Evolutionary conservation across 2,888 invertebrate species (phyloP), one percentile per base, ranked within the genome.

Genomic region (Philaethria dido): DNA sequence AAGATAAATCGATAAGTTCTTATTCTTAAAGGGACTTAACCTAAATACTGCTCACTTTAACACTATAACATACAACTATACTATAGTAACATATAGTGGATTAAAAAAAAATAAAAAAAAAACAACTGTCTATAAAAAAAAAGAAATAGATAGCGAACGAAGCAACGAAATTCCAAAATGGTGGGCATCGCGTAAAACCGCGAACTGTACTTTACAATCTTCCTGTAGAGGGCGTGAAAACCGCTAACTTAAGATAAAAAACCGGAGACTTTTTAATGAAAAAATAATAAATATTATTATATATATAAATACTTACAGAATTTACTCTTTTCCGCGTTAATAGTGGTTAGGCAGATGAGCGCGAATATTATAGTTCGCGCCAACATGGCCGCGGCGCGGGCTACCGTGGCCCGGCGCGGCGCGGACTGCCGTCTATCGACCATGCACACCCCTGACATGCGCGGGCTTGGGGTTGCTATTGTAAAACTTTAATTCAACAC

Each of bases 301-400:
- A 11, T 14, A 33, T 25, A 36, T 62, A 42, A 2, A 20, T 70
- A 93, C 93, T 92, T 82, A 93, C 93, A 93, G 87, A 93, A 93
- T 80, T 93, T 93, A 87, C 93, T 93, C 80, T 93, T 93, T 87
- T 93, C 93, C 68, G 91, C 93, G 80, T 86, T 72, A 75, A 78
- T 78, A 71, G 82, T 76, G 70, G 81, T 78, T 74, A 85, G 81
- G 72, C 88, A 77, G 80, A 79, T 78, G 73, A 83, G 81, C 80
- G 87, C 79, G 76, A 83, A 73, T 69, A 86, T 79, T 67, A 86
- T 73, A 79, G 85, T 87, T 80, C 90, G 87, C 88, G 88, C 85
- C 87, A 80, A 85, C 91, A 90, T 92, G 84, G 79, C 87, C 86
- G 85, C 82, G 86, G 87, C 85, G 84, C 79, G 79, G 73, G 77